Evolutionary conservation across 2,888 invertebrate species (phyloP), one percentile per base, ranked within the genome.

Genomic region (Rhodophaea formosa): DNA sequence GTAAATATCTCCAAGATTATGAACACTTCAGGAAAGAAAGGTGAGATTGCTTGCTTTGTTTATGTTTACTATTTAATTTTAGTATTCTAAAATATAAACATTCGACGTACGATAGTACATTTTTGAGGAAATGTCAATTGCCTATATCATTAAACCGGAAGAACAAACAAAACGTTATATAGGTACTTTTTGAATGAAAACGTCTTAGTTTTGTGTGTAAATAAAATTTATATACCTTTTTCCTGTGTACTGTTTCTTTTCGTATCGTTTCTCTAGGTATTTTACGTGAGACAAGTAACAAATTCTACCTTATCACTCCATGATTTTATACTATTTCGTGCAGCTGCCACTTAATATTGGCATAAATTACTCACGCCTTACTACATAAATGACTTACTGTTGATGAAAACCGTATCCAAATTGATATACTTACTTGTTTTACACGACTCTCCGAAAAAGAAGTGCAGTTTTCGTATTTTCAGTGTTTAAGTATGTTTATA

Each of bases 1-100:
- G 45, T 59, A 62, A 62, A 63, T 58, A 63, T 30, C 56, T 51
- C 53, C 54, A 59, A 67, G 59, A 65, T 62, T 55, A 77, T 78
- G 76, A 61, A 62, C 64, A 53, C 59, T 63, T 64, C 65, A 67
- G 68, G 69, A 68, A 61, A 67, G 63, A 62, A 79, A 71, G 79
- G 79, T 79, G 61, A 65, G 46, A 43, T 59, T 60, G 17, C 10
- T 16, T 39, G 10, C 29, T 17, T n/a, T 43, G n/a, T 53, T 52
- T 52, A 15, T 53, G 32, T 16, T 39, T 30, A 49, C 14, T 3
- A 14, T 32, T n/a, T n/a, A 10, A n/a, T 23, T 46, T 12, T 8
- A 12, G 10, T 39, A 6, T 10, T n/a, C n/a, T n/a, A n/a, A 6
- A 1, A n/a, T 12, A 39, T n/a, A 12, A 12, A 8, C 12, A 12